phyloP scores from a whole-genome alignment of 1,140 invertebrate species.

The Zaprionus ghesquierei region DNA sequence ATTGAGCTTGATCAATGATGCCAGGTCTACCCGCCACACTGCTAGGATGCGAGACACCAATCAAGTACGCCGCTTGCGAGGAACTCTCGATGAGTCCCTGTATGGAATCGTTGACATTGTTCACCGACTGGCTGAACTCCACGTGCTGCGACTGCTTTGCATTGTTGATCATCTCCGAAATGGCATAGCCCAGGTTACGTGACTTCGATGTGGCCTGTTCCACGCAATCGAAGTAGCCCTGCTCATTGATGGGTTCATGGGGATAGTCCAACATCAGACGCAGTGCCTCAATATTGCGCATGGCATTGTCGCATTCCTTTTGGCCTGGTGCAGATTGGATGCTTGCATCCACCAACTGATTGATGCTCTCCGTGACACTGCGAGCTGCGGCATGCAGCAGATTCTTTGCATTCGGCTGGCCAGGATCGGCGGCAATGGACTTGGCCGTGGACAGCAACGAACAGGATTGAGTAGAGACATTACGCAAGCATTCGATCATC shows the following conservation, averaged over 20 bases:
- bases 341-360: conserved; percentile 93
- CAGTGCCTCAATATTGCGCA: conserved; percentile 95
- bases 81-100: conserved; percentile 97
- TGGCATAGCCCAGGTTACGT: conserved; percentile 92
- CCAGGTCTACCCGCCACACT: conserved; percentile 95
- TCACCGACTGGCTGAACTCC: conserved; percentile 93
- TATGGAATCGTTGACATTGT: conserved; percentile 92
- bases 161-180: conserved; percentile 96
- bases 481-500: conserved; percentile 93
- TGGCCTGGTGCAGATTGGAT: conserved; percentile 94
- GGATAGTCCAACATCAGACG: conserved; percentile 92
- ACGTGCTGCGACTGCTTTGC: conserved; percentile 95
- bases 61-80: conserved; percentile 96
- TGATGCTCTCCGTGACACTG: conserved; percentile 96
- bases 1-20: conserved; percentile 95
- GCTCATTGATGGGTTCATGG: conserved; percentile 93
- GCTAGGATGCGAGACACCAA: conserved; percentile 94
- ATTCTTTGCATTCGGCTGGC: conserved; percentile 95
- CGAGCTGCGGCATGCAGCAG: conserved; percentile 92
- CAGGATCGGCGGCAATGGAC: conserved; percentile 93
- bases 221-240: conserved; percentile 96
- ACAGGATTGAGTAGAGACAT: conserved; percentile 93
- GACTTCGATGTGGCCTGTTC: conserved; percentile 97
- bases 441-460: conserved; percentile 94
- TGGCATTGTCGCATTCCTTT: conserved; percentile 98